A percentile compares a stretch with the other conserved stretches of the same genome.
Conservation (phyloP, 1,140 invertebrate species). For the Charaxes varanes region DNA sequence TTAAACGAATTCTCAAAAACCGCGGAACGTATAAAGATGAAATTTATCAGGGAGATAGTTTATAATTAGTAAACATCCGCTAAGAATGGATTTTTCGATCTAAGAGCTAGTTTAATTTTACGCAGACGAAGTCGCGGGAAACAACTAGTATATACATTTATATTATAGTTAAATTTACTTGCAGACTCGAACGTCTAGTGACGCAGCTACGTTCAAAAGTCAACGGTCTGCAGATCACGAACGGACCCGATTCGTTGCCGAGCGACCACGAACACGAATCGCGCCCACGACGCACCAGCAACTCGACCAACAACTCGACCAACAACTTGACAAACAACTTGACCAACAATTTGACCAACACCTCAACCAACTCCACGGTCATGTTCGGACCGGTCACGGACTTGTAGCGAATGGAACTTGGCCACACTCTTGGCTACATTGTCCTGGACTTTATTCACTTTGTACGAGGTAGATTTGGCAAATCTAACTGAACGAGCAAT, state of each 20-base stretch:
- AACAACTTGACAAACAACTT: conserved; percentile 18
- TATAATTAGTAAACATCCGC: too few relatives aligned
- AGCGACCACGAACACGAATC: conserved; percentile 53
- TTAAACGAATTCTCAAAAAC: too few relatives aligned
- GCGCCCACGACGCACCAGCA: conserved; percentile 44
- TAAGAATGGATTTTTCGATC: too few relatives aligned
- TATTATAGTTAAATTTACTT: conserved; percentile 37
- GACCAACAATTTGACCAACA: conserved; percentile 13
- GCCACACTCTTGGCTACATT: conserved; percentile 27
- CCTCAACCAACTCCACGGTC: conserved; percentile 30
- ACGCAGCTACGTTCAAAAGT: conserved; percentile 69
- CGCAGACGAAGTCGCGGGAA: too few relatives aligned
- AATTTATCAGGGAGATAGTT: too few relatives aligned
- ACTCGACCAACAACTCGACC: conserved; percentile 42
- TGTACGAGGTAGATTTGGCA: conserved; percentile 16
- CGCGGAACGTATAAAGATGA: too few relatives aligned
- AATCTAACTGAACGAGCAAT: conserved; percentile 12
- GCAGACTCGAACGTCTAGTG: conserved; percentile 67
- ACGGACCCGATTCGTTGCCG: conserved; percentile 52
- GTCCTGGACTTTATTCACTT: conserved; percentile 40
- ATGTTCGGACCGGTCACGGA: conserved; percentile 70
- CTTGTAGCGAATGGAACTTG: conserved; percentile 60
- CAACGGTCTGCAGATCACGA: conserved; percentile 47
- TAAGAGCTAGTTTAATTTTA: too few relatives aligned
- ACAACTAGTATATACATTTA: too few relatives aligned